Base-by-base conservation (phyloP, 37 sponge, comb jelly and placozoan genomes). In the Hexactinellida sp. region DNA sequence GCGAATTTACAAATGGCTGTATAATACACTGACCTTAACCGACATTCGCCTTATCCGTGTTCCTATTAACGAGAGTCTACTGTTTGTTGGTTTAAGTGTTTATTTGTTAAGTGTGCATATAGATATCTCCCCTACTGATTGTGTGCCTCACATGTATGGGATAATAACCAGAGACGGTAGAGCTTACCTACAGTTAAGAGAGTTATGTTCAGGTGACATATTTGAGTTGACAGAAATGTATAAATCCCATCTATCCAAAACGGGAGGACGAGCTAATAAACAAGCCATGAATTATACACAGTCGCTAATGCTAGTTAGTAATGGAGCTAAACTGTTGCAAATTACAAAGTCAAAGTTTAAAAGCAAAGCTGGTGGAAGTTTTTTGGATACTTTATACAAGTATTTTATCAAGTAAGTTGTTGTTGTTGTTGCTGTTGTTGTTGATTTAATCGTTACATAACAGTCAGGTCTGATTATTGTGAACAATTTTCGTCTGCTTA, bases 191-290 rank as follows among this genome's bases (percentile, higher is more conserved):
- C 76, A 63, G 13, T 23, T 63, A 3, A 63, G 76, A 63, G 32
- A 63, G 13, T 23, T 63, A 23, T 7, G 32, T 28, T 23, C 32
- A 3, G 76, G 76, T 63, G 76, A 63, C 34, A 28, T 63, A 32
- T 63, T 63, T n/a, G 76, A 63, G 30, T n/a, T 63, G 34, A 63
- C 76, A n/a, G 76, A 63, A 63, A 63, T 63, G 25, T 63, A 63
- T 28, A 10, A n/a, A 63, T 25, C 76, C 3, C 30, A 63, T 28
- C 30, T 63, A n/a, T 23, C 76, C 3, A 63, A 63, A 63, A 63
- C 30, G 34, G 76, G 76, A 63, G 30, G 1, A 5, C 76, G 76
- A 5, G 76, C 32, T 21, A 32, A 28, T 23, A 63, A 63, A 7
- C 3, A 32, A 7, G 30, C 3, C 3, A 21, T 23, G 21, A 10